Evolutionary conservation across 2,888 invertebrate genomes (phyloP).

Genomic region (Crepidodera aurea): DNA sequence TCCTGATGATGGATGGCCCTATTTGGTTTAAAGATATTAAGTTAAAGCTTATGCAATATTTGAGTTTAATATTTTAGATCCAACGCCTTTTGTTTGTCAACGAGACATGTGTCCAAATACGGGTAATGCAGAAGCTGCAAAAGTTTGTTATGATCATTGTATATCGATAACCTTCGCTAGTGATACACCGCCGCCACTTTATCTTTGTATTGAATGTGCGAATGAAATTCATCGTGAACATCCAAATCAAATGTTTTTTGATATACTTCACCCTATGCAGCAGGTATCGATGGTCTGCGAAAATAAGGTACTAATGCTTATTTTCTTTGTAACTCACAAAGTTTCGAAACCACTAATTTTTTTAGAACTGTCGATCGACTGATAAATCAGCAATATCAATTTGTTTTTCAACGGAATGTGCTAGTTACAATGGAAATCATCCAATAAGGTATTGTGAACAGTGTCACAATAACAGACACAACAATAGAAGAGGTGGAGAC

Average conservation of each 20-base stretch:
- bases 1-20: too few relatives aligned
- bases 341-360: constrained; percentile 27
- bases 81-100: constrained; percentile 86
- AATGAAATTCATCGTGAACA: constrained; percentile 90
- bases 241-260: constrained; percentile 84
- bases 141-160: constrained; percentile 94
- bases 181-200: constrained; percentile 92
- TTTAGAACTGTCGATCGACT: constrained; percentile 87
- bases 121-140: constrained; percentile 85
- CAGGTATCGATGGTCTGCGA: constrained; percentile 95
- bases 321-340: constrained; percentile 18
- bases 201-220: constrained; percentile 95
- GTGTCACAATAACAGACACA: constrained; percentile 89
- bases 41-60: too few relatives aligned
- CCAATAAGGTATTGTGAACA: constrained; percentile 94
- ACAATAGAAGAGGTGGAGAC: constrained; percentile 84
- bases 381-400: constrained; percentile 94
- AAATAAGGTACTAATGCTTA: constrained; percentile 73
- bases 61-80: too few relatives aligned
- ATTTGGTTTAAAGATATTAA: too few relatives aligned
- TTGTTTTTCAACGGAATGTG: constrained; percentile 97
- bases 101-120: constrained; percentile 90
- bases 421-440: constrained; percentile 94
- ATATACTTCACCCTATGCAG: constrained; percentile 91
- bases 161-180: constrained; percentile 87